Conservation (phyloP, 1,140 invertebrate genomes). For the Limonius californicus region DNA sequence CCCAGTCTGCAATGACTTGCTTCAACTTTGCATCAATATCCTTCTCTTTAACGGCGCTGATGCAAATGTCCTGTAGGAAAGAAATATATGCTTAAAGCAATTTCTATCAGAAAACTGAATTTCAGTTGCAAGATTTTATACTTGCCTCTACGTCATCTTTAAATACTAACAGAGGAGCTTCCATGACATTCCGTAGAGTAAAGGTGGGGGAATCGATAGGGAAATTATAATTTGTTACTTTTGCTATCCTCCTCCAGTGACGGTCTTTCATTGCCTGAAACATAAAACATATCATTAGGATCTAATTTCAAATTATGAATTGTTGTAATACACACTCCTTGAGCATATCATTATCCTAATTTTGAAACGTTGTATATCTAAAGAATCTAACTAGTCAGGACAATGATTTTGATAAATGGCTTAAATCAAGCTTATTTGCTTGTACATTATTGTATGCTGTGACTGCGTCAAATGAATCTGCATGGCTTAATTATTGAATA, state of each 20-base stretch:
- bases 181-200: slow-evolving; percentile 74
- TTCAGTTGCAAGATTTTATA: no score
- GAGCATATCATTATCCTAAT: no score
- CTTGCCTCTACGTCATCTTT: slow-evolving; percentile 86
- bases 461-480: no score
- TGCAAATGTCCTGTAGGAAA: slow-evolving; percentile 71
- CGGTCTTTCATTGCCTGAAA: slow-evolving; percentile 76
- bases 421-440: no score
- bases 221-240: slow-evolving; percentile 67
- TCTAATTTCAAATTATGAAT: no score
- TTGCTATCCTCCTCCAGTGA: slow-evolving; percentile 78
- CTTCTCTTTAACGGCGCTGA: slow-evolving; percentile 77
- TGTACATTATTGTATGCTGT: no score
- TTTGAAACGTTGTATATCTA: no score
- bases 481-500: no score
- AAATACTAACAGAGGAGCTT: slow-evolving; percentile 75
- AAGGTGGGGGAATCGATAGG: slow-evolving; percentile 77
- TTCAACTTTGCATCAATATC: slow-evolving; percentile 88
- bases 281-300: no score
- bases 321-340: neutral
- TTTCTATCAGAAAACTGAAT: neutral
- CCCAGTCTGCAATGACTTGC: slow-evolving; percentile 80
- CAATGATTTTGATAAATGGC: no score
- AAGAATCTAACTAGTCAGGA: no score
- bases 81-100: neutral